Evolutionary conservation across 2,888 invertebrate species (phyloP).

Genomic region (Melanophora roralis): DNA sequence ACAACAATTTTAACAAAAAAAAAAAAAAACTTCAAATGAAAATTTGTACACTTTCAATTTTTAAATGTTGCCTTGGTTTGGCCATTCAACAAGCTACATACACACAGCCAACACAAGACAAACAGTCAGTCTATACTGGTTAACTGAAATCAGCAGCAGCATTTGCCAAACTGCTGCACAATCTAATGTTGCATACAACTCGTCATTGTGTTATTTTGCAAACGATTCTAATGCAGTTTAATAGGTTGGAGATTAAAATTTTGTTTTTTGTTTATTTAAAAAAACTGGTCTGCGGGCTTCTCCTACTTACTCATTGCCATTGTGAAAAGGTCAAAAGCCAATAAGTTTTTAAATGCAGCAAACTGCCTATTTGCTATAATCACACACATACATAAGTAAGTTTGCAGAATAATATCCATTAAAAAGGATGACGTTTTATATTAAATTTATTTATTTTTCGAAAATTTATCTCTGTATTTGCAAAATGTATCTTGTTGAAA

Average conservation of each 20-base stretch:
- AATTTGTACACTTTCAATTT: slow-evolving; percentile 61
- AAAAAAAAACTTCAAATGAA: slow-evolving; percentile 22
- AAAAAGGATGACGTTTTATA: slow-evolving; percentile 45
- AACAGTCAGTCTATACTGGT: slow-evolving; percentile 2
- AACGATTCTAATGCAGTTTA: slow-evolving; percentile 46
- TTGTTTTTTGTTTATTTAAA: slow-evolving; percentile 10
- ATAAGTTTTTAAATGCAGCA: slow-evolving; percentile 47
- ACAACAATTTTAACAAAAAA: neutral
- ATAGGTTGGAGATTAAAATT: slow-evolving; percentile 52
- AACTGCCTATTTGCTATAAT: too few relatives aligned
- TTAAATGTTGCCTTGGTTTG: slow-evolving; percentile 52
- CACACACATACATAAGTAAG: neutral
- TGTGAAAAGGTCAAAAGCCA: slow-evolving; percentile 61
- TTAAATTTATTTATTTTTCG: neutral
- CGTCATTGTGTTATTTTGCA: neutral
- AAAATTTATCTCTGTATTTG: slow-evolving; percentile 21
- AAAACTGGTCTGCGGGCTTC: slow-evolving; percentile 6
- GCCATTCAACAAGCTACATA: neutral
- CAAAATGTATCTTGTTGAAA: slow-evolving; percentile 13
- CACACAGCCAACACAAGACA: neutral
- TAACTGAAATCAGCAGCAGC: neutral
- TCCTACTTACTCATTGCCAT: slow-evolving; percentile 56
- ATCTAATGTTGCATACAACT: slow-evolving; percentile 4
- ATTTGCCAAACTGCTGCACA: slow-evolving; percentile 23
- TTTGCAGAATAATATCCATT: slow-evolving; percentile 21